Base-by-base conservation (phyloP, 1,140 invertebrate species). In the Caenorhabditis remanei region DNA sequence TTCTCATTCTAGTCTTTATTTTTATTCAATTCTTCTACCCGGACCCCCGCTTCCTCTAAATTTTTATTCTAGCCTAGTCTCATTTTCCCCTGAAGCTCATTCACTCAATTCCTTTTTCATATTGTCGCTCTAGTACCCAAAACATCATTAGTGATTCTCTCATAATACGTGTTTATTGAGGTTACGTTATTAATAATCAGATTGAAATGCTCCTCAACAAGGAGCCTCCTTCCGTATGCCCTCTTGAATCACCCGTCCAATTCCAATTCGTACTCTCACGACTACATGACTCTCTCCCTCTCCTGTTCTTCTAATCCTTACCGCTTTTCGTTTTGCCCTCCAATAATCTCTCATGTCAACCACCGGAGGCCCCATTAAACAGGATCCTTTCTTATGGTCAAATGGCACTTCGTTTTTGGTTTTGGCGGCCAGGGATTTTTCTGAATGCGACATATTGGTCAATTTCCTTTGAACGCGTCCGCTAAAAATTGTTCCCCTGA, bases 341-440 rank as follows among this genome's bases (percentile, higher is more conserved):
- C 71, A 79, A 79, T 79, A 79, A 79, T 46, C 71, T 79, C 46
- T 79, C 71, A n/a, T 79, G 71, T 79, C 71, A 79, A 79, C 71
- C 71, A 46, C 71, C 43, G 46, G 13, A 40, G 71, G 71, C 9
- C 71, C 71, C 71, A 48, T 79, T 53, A 48, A 21, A 79, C n/a
- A 2, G n/a, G n/a, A 58, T n/a, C 16, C 24, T 13, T 53, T 7
- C 46, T 32, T 19, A 43, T 46, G 13, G 13, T 46, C 41, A 32
- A 46, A 75, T 75, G 40, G n/a, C 46, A 79, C 71, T n/a, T 53
- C 71, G n/a, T 79, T 79, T 79, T n/a, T 50, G 19, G 46, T 79
- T 79, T 53, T 24, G 43, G 71, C 21, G 43, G 7, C 21, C 19
- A 79, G 7, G 13, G 63, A 40, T 67, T 67, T 11, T 32, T 67